Evolutionary conservation across 2,888 invertebrate genomes (phyloP), one percentile per base, ranked within the genome.

Genomic region (Netelia melanura): DNA sequence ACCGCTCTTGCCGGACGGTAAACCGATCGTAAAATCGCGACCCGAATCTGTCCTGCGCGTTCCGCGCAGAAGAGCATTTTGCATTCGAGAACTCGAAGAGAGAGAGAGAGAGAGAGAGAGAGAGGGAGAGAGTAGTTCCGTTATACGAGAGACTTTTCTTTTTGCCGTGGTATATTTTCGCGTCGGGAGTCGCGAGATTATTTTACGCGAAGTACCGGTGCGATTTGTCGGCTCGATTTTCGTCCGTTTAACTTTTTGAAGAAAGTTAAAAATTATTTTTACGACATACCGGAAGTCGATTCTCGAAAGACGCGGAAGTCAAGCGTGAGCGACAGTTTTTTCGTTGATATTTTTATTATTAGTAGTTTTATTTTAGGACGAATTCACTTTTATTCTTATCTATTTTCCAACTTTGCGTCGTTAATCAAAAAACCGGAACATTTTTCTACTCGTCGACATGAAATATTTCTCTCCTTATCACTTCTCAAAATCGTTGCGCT

Each of bases 21-120:
- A 85, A 85, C 86, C 85, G 89, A 88, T 91, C 90, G 90, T 91
- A 91, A 92, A 91, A 89, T 72, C 89, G 89, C 91, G 91, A 91
- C 89, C 90, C 90, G 90, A 92, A 92, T 92, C 91, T 91, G 92
- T 91, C 90, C 87, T 81, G 76, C 86, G 84, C 86, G 83, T 86
- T 88, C 86, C 77, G 62, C 75, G 62, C 82, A 56, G 44, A 70
- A 65, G 61, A 43, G 54, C 58, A 56, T 79, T 82, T 79, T 76
- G 75, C 65, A 82, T 85, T 85, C 74, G 64, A 23, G 62, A 62
- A 68, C 54, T 68, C 23, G 38, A 21, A 62, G 30, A 62, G 25
- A 25, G 14, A 17, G 30, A 62, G 30, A 23, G 30, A 25, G 62
- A 62, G 14, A 62, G 14, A 25, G n/a, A 30, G 30, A 62, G 30